Conservation (phyloP, 2,113 vertebrate genomes). For the Orycteropus afer region DNA sequence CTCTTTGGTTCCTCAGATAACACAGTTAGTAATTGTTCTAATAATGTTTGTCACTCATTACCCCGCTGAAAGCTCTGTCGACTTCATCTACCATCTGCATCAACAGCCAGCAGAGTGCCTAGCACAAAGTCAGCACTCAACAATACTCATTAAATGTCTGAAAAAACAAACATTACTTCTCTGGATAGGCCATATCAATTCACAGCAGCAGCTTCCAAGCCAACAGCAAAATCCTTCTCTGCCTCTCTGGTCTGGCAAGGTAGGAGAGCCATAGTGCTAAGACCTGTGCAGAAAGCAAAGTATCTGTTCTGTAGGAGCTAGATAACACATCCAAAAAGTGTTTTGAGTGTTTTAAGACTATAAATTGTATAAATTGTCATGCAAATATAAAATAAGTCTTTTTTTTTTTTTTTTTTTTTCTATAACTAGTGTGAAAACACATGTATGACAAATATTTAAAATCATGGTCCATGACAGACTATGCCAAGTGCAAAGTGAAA, state of each 20-base stretch:
- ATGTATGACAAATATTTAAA: background rate
- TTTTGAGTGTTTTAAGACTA: background rate
- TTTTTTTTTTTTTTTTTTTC: background rate
- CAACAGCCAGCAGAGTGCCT: background rate
- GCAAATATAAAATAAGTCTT: background rate
- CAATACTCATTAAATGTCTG: accelerated
- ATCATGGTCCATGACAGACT: background rate
- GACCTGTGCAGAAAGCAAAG: background rate
- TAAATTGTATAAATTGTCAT: background rate
- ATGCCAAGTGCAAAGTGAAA: background rate
- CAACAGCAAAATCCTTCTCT: background rate
- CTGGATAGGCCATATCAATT: accelerated
- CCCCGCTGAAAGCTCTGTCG: background rate
- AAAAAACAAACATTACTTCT: background rate
- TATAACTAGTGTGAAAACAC: background rate
- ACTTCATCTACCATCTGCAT: background rate
- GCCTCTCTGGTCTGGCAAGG: too few species aligned
- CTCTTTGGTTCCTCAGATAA: background rate
- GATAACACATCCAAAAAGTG: background rate
- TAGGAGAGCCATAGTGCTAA: accelerated
- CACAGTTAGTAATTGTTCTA: background rate
- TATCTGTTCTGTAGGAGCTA: background rate
- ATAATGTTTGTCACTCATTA: background rate
- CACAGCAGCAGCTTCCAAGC: background rate
- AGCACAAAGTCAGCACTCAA: background rate